phyloP scores from a whole-genome alignment of 2,113 vertebrate species.

The Ammodytes dubius region DNA sequence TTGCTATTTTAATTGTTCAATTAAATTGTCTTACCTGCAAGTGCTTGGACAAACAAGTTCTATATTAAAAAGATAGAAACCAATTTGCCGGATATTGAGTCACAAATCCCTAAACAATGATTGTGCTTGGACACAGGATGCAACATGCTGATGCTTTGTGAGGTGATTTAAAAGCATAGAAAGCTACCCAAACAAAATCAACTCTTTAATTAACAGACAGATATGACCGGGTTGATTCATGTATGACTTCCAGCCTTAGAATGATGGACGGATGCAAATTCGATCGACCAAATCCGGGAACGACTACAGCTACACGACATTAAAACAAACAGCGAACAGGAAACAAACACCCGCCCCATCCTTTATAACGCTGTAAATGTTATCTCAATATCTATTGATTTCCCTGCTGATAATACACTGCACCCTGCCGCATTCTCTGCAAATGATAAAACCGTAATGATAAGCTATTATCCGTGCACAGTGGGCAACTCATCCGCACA shows the following conservation, averaged over 20 bases:
- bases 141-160: slow-evolving; percentile 16
- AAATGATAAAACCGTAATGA: slow-evolving; percentile 72
- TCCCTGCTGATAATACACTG: slow-evolving; percentile 68
- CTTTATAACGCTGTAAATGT: slow-evolving; percentile 49
- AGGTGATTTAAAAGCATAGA: background rate
- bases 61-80: slow-evolving; percentile 70
- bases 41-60: slow-evolving; percentile 52
- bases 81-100: slow-evolving; percentile 64
- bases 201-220: background rate
- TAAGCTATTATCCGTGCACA: slow-evolving; percentile 71
- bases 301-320: slow-evolving; percentile 19
- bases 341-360: slow-evolving; percentile 42
- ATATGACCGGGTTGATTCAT: background rate
- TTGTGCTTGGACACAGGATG: slow-evolving; percentile 33
- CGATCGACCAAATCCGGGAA: slow-evolving; percentile 29
- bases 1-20: slow-evolving; percentile 74
- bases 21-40: slow-evolving; percentile 70
- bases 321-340: slow-evolving; percentile 23
- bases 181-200: background rate
- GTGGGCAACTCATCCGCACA: slow-evolving; percentile 40
- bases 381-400: slow-evolving; percentile 60
- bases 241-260: background rate
- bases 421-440: slow-evolving; percentile 52
- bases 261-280: background rate
- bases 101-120: slow-evolving; percentile 58